Percentiles rank a stretch among this genome's conserved stretches.
phyloP scores from a whole-genome alignment of 2,888 invertebrate genomes.

The Dioctria linearis region DNA sequence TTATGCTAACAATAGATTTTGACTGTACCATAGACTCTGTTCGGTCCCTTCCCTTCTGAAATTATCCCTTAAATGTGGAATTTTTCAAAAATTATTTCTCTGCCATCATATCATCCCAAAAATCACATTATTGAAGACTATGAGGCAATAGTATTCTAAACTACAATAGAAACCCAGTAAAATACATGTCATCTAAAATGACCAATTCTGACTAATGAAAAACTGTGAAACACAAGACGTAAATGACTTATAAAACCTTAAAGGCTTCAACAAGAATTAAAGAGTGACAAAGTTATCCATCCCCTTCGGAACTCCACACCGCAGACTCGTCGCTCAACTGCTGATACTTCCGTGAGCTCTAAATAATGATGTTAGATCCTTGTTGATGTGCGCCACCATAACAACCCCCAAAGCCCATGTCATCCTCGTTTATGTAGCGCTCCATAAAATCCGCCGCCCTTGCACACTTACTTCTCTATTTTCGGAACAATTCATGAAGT shows the following conservation, averaged over 20 bases:
- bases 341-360: conserved; percentile 50
- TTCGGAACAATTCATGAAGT: conserved; percentile 19
- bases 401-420: conserved; percentile 54
- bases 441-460: conserved; percentile 42
- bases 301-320: conserved; percentile 22
- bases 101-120: no score
- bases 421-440: conserved; percentile 45
- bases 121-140: no score
- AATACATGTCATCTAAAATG: no score
- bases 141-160: no score
- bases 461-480: conserved; percentile 9
- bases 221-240: neutral
- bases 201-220: neutral
- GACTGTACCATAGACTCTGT: no score
- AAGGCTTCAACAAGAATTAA: conserved; percentile 27
- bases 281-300: conserved; percentile 44
- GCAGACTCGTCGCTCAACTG: conserved; percentile 33
- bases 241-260: conserved; percentile 16
- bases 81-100: no score
- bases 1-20: no score
- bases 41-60: no score
- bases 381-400: conserved; percentile 53
- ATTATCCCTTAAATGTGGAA: no score
- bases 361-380: conserved; percentile 54
- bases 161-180: no score